These are phyloP conservation scores for Oophaga sylvatica DNA, from an alignment of 2,797 vertebrate species.

Conservation along the genomic window DNA sequence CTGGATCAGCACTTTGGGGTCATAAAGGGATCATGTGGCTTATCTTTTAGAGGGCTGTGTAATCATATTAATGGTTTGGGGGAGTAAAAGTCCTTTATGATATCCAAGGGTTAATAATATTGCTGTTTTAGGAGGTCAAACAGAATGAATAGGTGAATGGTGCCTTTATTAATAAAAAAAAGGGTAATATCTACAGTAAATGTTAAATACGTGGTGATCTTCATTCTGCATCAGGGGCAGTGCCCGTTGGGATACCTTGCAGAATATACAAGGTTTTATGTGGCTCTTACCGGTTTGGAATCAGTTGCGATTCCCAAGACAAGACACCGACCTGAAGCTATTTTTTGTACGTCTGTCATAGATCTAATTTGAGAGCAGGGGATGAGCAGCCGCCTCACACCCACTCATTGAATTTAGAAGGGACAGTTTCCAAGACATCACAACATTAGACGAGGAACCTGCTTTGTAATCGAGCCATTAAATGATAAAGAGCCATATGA, in stretches of 20 bases:
- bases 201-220: no score
- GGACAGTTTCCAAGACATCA: constrained; percentile 39
- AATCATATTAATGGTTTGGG: no score
- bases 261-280: background rate
- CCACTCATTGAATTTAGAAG: constrained; percentile 39
- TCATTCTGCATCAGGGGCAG: background rate
- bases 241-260: background rate
- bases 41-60: no score
- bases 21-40: no score
- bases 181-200: no score
- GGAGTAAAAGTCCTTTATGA: no score
- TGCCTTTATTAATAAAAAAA: no score
- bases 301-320: background rate
- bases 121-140: background rate
- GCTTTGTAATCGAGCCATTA: constrained; percentile 46
- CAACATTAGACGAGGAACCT: constrained; percentile 28
- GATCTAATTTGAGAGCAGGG: constrained; percentile 11
- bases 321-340: constrained; percentile 20
- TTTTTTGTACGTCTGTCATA: constrained; percentile 14
- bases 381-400: constrained; percentile 30
- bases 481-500: constrained; percentile 56
- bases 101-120: background rate
- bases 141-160: background rate
- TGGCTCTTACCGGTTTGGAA: background rate
- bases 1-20: no score